Percentiles rank a stretch among this genome's conserved stretches.
Conservation (phyloP, 2,888 invertebrate species). For the Itoplectis maculator region DNA sequence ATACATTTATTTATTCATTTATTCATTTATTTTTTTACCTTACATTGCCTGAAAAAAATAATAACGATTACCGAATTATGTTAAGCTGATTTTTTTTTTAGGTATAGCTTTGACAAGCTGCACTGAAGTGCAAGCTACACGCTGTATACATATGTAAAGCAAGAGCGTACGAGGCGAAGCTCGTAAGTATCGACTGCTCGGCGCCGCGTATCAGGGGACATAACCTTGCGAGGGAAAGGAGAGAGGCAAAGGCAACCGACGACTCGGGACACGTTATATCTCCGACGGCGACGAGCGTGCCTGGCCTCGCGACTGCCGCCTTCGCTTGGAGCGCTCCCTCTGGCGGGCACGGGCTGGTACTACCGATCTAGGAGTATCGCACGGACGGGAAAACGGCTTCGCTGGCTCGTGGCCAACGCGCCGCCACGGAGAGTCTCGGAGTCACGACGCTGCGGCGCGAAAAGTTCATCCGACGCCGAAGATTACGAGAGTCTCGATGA, state of each 20-base stretch:
- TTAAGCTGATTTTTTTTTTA: background rate
- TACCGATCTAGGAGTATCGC: conserved; percentile 27
- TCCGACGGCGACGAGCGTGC: conserved; percentile 34
- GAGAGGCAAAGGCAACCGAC: conserved; percentile 18
- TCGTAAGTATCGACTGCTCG: conserved; percentile 46
- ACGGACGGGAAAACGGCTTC: conserved; percentile 63
- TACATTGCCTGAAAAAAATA: no score
- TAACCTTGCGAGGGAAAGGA: conserved; percentile 19
- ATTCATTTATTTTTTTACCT: no score
- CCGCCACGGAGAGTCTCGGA: conserved; percentile 5
- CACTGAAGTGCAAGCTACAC: no score
- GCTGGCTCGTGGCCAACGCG: conserved; percentile 59
- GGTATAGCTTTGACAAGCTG: no score
- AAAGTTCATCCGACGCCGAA: conserved; percentile 67
- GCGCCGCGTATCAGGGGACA: conserved; percentile 38
- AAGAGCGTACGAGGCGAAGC: background rate
- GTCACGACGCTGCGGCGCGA: conserved; percentile 50
- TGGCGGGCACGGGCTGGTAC: background rate
- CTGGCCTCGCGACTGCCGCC: conserved; percentile 35
- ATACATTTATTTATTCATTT: background rate
- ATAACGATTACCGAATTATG: background rate
- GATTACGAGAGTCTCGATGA: conserved; percentile 58
- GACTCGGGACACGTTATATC: conserved; percentile 48
- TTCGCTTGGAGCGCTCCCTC: background rate
- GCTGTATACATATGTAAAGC: conserved; percentile 8